Conservation (phyloP, 1,140 invertebrate genomes). For the Halotydeus destructor region DNA sequence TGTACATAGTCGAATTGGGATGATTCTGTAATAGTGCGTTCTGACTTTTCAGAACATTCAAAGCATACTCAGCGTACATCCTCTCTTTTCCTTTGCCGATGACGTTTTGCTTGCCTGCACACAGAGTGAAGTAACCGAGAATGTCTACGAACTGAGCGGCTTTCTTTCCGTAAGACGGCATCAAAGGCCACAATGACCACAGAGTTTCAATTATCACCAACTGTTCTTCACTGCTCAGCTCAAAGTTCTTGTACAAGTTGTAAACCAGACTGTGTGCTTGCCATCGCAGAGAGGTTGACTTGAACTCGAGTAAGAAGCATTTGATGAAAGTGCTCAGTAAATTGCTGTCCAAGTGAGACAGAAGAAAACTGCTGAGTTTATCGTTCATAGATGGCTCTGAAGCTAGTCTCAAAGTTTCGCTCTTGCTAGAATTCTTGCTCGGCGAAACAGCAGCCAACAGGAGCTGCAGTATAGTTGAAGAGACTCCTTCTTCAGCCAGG, state of each 20-base stretch:
- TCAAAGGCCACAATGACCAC: slow-evolving; percentile 73
- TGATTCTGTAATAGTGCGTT: slow-evolving; percentile 70
- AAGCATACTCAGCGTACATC: slow-evolving; percentile 60
- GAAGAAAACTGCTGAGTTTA: no score
- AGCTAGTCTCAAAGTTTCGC: no score
- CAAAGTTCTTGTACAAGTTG: slow-evolving; percentile 60
- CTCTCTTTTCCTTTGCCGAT: slow-evolving; percentile 31
- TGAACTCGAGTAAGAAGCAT: slow-evolving; percentile 78
- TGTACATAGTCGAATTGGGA: slow-evolving; percentile 81
- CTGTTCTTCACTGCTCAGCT: slow-evolving; percentile 41
- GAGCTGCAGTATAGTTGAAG: slow-evolving; percentile 67
- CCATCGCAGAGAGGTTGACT: slow-evolving; percentile 77
- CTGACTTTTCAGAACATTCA: slow-evolving; percentile 59
- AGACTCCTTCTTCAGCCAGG: slow-evolving; percentile 74
- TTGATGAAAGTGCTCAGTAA: slow-evolving; percentile 56
- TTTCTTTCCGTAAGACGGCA: slow-evolving; percentile 74
- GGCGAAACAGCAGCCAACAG: slow-evolving; percentile 50
- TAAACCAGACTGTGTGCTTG: slow-evolving; percentile 71
- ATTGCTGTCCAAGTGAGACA: slow-evolving; percentile 40
- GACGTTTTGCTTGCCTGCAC: slow-evolving; percentile 24
- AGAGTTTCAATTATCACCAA: slow-evolving; percentile 53
- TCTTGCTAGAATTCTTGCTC: no score
- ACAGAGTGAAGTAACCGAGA: slow-evolving; percentile 73
- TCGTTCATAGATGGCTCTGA: no score
- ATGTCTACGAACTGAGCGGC: slow-evolving; percentile 90